Percentiles rank a stretch among this genome's conserved stretches.
Conservation (phyloP, 1,140 invertebrate species). For the Zelostemma sp. region DNA sequence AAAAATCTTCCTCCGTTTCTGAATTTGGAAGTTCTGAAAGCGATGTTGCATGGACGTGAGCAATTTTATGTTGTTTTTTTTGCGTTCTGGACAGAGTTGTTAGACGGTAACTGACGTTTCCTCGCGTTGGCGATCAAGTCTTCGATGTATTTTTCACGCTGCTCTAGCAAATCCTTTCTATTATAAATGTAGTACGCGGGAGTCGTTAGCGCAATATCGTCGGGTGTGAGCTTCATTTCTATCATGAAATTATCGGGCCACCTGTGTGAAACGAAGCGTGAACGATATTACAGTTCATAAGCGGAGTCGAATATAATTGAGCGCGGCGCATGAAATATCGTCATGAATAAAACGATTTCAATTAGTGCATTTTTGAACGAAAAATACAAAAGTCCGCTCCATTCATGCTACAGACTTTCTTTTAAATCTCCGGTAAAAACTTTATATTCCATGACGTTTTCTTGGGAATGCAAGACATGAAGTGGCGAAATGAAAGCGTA, state of each 20-base stretch:
- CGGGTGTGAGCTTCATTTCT: slow-evolving; percentile 72
- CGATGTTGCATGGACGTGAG: slow-evolving; percentile 1
- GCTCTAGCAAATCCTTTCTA: slow-evolving; percentile 45
- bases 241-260: slow-evolving; percentile 74
- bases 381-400: no score
- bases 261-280: slow-evolving; percentile 54
- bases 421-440: no score
- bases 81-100: slow-evolving; percentile 4
- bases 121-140: slow-evolving; percentile 50
- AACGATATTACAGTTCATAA: slow-evolving; percentile 21
- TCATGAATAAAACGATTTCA: slow-evolving; percentile 5
- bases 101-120: slow-evolving; percentile 34
- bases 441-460: not conserved
- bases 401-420: no score
- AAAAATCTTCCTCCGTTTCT: not conserved
- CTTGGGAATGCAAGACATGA: slow-evolving; percentile 7
- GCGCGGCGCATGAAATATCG: not conserved
- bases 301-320: slow-evolving; percentile 12
- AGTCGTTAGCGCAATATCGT: slow-evolving; percentile 54
- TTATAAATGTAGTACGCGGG: slow-evolving; percentile 50
- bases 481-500: not conserved
- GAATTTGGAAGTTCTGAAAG: not conserved
- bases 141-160: slow-evolving; percentile 50
- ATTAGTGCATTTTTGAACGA: not conserved
- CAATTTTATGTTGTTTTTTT: not conserved